Evolutionary conservation across 2,113 vertebrate species (phyloP).

Genomic region (Dendropsophus ebraccatus): DNA sequence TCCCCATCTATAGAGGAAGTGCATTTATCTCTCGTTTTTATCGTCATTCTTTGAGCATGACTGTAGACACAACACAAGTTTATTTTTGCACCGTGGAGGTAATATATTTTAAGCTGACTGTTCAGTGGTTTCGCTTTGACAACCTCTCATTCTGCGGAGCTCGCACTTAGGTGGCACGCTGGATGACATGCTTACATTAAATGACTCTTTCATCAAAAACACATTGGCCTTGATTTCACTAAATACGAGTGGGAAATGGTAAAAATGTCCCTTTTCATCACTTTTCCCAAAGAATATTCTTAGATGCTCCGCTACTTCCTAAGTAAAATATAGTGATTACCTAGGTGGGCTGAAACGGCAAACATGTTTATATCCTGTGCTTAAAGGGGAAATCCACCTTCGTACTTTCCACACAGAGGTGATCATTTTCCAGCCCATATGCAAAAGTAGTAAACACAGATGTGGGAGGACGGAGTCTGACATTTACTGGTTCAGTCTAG

Average conservation of each 20-base stretch:
- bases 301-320: background rate
- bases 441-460: background rate
- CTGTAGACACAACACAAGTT: constrained; percentile 31
- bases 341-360: too few species aligned
- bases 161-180: background rate
- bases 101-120: background rate
- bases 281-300: background rate
- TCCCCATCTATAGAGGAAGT: background rate
- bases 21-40: background rate
- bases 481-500: too few species aligned
- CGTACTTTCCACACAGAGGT: background rate
- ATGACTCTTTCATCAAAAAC: background rate
- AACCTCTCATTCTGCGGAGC: background rate
- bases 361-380: background rate
- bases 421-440: background rate
- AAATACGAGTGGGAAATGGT: background rate
- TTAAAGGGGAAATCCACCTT: background rate
- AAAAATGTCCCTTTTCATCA: background rate
- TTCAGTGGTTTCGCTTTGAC: background rate
- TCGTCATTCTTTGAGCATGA: background rate
- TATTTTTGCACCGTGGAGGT: constrained; percentile 11
- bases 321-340: background rate
- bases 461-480: background rate
- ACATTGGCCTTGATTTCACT: constrained; percentile 9
- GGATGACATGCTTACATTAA: background rate